Base-by-base conservation (phyloP, 2,888 invertebrate genomes). In the Melanargia galathea region DNA sequence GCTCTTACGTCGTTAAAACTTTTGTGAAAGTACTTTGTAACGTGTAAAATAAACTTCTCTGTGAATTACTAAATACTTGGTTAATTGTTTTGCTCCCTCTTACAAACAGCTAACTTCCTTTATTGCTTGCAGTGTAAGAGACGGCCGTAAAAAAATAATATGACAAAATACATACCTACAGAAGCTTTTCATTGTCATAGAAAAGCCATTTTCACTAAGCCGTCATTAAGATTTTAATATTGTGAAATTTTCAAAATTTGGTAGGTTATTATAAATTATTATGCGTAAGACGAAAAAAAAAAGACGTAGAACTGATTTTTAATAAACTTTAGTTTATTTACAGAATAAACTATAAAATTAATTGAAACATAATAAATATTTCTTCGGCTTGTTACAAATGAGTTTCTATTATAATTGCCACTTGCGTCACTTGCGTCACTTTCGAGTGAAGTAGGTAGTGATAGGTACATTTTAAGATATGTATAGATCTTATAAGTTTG, bases 81-180 rank as follows among this genome's bases (percentile, higher is more conserved):
- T 63, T 77, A 87, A 86, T 86, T 84, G 84, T 84, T 81, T 71
- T 66, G 59, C 71, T 71, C 70, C 69, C 70, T 77, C 75, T 77
- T 73, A 76, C 73, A 71, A 71, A 73, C 70, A 68, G 72, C 70
- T 79, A 88, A 87, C 85, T 88, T 84, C 77, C 80, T 78, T 82
- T 77, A 83, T 82, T 81, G 75, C 63, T 40, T 5, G 24, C 51
- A 59, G 59, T 40, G 1, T 20, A 59, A 18, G 62, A 65, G 62
- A 49, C 60, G 56, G 56, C 54, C 40, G 55, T 6, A 20, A 35
- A 10, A 35, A 20, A 13, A 13, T 2, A 10, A 8, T 24, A 10
- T 1, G 40, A 40, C 16, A 40, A 7, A 40, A 30, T 6, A 30
- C n/a, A 18, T 52, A 30, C 49, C 30, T 48, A 18, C 26, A 26